Evolutionary conservation across 1,140 invertebrate genomes (phyloP), one percentile per base, ranked within the genome.

Genomic region (Drosophila punjabiensis): DNA sequence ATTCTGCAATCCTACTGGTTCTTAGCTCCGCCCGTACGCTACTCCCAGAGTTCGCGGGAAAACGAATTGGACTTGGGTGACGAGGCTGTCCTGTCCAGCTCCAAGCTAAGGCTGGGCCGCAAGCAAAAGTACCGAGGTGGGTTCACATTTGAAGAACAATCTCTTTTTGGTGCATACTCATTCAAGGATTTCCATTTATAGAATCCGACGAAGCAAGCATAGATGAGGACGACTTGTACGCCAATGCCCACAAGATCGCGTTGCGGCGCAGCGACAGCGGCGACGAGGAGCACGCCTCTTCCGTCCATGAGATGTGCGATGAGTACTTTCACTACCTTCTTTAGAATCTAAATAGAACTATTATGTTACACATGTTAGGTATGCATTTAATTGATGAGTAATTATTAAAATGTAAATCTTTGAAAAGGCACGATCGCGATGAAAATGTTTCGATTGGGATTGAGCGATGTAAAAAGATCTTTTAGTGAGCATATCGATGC

Each of bases 291-390:
- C 69, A 75, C 33, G 43, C 68, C 35, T 41, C 77, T 0, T 74
- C 75, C 28, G 52, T 92, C 9, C 81, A 82, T 43, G 91, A 92
- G 20, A 78, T 83, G 61, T 92, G 89, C 68, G 91, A 92, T 71
- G 91, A 92, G 77, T 92, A 90, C 50, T 92, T 92, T 62, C 86
- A 92, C 77, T 92, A 85, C 67, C 64, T 92, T 50, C 59, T 92
- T 20, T 83, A 79, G 35, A 32, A 59, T 33, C 7, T 63, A 45
- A 16, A 20, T 61, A 20, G 10, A 10, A 37, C 2, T 37, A 5
- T 16, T 60, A 52, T 35, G 16, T 32, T 45, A 32, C 28, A 20
- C 48, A 41, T 32, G 18, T 74, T 16, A 35, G 50, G 16, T 60
- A 62, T 65, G 76, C 79, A 84, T 84, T 84, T 84, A 83, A 53